These are phyloP conservation scores for Atopsyche davidsoni DNA, from an alignment of 1,140 invertebrate species.

Conservation along the genomic window DNA sequence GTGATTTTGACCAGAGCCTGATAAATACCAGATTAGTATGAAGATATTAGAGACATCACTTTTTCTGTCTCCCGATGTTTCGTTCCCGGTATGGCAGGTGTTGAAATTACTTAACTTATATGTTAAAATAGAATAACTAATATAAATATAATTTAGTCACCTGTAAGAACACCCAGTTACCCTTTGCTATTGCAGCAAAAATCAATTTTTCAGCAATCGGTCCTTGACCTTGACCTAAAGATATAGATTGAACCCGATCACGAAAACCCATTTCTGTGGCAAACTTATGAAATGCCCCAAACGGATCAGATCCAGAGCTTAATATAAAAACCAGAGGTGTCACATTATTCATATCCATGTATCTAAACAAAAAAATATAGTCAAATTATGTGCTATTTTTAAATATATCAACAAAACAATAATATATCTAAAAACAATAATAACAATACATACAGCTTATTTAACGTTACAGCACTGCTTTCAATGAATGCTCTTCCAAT, in stretches of 20 bases:
- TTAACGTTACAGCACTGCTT: conserved; percentile 60
- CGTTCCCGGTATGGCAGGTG: not conserved
- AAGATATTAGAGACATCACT: too few relatives aligned
- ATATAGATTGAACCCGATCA: conserved; percentile 75
- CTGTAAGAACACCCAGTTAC: conserved; percentile 81
- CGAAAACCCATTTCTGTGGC: conserved; percentile 72
- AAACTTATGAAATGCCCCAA: conserved; percentile 71
- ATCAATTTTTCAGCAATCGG: conserved; percentile 78
- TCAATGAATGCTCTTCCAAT: conserved; percentile 75
- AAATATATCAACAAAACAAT: too few relatives aligned
- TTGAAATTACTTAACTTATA: not conserved
- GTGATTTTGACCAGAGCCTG: too few relatives aligned
- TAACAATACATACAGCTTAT: conserved; percentile 55
- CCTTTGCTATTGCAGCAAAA: conserved; percentile 58
- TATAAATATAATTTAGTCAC: too few relatives aligned
- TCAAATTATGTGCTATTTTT: too few relatives aligned
- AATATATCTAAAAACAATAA: too few relatives aligned
- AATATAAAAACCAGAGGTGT: conserved; percentile 84
- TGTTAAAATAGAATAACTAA: too few relatives aligned
- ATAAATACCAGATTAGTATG: too few relatives aligned
- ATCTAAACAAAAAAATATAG: conserved; percentile 44
- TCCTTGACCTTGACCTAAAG: conserved; percentile 85
- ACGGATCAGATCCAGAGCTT: conserved; percentile 88
- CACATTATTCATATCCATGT: conserved; percentile 61
- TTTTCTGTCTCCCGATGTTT: too few relatives aligned